A percentile compares a stretch with the other conserved stretches of the same genome.
Conservation (phyloP, 2,113 vertebrate species). For the Lates calcarifer region DNA sequence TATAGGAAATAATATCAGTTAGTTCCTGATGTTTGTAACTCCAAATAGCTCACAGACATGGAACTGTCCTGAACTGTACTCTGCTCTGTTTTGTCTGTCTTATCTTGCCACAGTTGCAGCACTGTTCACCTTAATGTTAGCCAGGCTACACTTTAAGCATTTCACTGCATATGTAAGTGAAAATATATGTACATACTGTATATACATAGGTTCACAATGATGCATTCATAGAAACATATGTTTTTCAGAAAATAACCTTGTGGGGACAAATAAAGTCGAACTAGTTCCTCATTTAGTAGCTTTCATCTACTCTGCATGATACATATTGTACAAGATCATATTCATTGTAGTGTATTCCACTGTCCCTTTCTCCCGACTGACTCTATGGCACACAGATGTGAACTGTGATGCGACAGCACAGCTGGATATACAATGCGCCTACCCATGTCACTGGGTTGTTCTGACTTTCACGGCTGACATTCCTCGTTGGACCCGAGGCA, state of each 20-base stretch:
- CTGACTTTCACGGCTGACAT: conserved; percentile 59
- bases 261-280: background rate
- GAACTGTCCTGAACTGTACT: background rate
- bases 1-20: background rate
- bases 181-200: background rate
- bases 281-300: conserved; percentile 1
- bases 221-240: background rate
- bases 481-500: conserved; percentile 49
- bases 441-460: conserved; percentile 26
- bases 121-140: background rate
- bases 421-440: conserved; percentile 25
- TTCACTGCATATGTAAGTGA: background rate
- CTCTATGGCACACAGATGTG: conserved; percentile 8
- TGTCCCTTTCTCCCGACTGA: conserved; percentile 9
- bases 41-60: background rate
- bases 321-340: background rate
- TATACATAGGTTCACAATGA: background rate
- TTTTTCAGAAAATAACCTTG: conserved; percentile 5
- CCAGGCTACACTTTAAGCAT: background rate
- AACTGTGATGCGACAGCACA: conserved; percentile 19
- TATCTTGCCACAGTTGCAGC: background rate
- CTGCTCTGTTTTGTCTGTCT: background rate
- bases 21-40: background rate
- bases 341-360: background rate
- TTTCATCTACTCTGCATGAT: conserved; percentile 2